Conservation (phyloP, 2,888 invertebrate genomes). For the Philereme transversata region DNA sequence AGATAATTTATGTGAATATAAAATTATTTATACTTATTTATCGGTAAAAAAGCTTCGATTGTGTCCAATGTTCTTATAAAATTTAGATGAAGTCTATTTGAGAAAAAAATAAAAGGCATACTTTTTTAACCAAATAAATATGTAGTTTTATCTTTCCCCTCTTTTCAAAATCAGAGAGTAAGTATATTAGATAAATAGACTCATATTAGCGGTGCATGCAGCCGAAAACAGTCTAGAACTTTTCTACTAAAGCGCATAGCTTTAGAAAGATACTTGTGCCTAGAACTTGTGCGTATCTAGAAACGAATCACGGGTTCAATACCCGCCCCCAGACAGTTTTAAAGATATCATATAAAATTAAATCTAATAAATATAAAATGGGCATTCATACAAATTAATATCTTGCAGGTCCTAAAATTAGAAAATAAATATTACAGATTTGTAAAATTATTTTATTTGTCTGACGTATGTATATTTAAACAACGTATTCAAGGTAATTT, state of each 20-base stretch:
- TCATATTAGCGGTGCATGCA: no score
- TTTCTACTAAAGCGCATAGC: no score
- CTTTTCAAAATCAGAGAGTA: not conserved
- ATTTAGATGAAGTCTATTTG: slow-evolving; percentile 84
- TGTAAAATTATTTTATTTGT: slow-evolving; percentile 82
- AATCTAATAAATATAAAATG: no score
- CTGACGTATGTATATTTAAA: slow-evolving; percentile 73
- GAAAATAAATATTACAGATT: slow-evolving; percentile 34
- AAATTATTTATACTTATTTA: slow-evolving; percentile 85
- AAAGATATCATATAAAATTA: no score
- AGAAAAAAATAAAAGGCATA: slow-evolving; percentile 83
- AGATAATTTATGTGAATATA: slow-evolving; percentile 83
- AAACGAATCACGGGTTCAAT: no score
- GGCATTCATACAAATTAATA: not conserved
- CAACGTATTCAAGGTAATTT: slow-evolving; percentile 77
- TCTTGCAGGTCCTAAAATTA: not conserved
- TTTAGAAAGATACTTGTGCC: no score
- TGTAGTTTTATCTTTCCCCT: slow-evolving; percentile 54
- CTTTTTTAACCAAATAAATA: slow-evolving; percentile 81
- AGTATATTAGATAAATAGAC: no score
- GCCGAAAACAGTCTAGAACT: no score
- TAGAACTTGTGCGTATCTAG: no score
- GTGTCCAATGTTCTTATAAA: slow-evolving; percentile 85
- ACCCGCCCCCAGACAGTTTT: no score
- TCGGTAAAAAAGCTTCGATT: slow-evolving; percentile 84